A percentile compares a stretch with the other conserved stretches of the same genome.
Evolutionary conservation across 2,113 vertebrate genomes (phyloP).

Genomic region (Verasper variegatus): DNA sequence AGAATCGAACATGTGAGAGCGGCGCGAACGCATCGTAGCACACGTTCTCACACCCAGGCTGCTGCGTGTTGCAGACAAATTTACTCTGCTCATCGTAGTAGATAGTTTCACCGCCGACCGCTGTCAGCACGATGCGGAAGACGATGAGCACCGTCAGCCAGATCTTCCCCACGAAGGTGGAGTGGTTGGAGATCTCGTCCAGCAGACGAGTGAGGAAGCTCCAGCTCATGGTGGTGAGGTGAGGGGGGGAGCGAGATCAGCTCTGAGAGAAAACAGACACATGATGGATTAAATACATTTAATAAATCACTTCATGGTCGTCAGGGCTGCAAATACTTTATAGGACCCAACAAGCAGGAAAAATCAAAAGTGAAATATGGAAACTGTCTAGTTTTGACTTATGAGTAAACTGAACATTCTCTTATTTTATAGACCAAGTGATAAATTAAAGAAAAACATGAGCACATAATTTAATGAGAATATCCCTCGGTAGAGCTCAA

Average conservation of each 20-base stretch:
- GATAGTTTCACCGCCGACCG: constrained; percentile 90
- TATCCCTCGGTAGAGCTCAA: no score
- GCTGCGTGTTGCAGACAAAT: constrained; percentile 90
- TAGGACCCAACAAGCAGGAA: no score
- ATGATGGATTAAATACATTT: no score
- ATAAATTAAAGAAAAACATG: no score
- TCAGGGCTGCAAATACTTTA: no score
- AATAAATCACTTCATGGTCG: no score
- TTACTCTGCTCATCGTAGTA: constrained; percentile 94
- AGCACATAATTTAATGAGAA: no score
- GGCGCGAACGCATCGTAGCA: constrained; percentile 90
- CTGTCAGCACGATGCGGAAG: constrained; percentile 91
- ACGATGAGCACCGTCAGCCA: constrained; percentile 90
- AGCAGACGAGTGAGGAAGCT: constrained; percentile 90
- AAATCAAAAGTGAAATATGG: no score
- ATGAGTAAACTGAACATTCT: no score
- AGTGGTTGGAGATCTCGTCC: constrained; percentile 94
- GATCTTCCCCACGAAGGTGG: constrained; percentile 92
- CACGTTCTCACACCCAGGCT: constrained; percentile 91
- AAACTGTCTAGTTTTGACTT: no score
- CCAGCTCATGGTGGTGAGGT: constrained; percentile 89
- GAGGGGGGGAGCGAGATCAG: constrained; percentile 48
- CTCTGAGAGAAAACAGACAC: constrained; percentile 22
- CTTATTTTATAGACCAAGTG: no score
- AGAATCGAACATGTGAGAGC: constrained; percentile 89